These are phyloP conservation scores for Magallana ariakensis DNA, from an alignment of 1,140 invertebrate species.

Conservation along the genomic window DNA sequence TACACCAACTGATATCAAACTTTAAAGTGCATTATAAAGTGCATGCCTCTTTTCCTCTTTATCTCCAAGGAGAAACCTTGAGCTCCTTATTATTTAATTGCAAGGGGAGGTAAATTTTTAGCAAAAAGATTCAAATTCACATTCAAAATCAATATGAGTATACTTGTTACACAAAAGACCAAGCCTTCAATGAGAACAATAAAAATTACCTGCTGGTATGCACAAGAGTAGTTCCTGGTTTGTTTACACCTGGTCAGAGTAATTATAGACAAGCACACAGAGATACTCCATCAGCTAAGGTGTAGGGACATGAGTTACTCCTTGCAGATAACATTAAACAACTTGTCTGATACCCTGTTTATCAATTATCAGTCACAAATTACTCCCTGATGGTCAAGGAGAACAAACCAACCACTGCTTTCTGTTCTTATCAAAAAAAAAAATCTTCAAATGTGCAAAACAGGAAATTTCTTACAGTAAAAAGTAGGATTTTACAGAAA, in stretches of 20 bases:
- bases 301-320: slow-evolving; percentile 1
- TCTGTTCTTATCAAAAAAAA: neutral
- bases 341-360: slow-evolving; percentile 26
- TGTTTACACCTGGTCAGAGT: neutral
- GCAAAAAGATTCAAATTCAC: too few species aligned
- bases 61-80: too few species aligned
- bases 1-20: too few species aligned
- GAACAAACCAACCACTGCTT: neutral
- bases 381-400: neutral
- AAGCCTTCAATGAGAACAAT: neutral
- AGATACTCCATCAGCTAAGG: neutral
- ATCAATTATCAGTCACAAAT: neutral
- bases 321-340: slow-evolving; percentile 6
- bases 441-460: neutral
- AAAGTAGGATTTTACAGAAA: too few species aligned
- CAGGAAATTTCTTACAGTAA: too few species aligned
- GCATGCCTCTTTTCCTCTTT: too few species aligned
- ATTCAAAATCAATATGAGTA: too few species aligned
- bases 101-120: too few species aligned
- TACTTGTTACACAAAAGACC: too few species aligned
- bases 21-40: too few species aligned
- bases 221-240: neutral
- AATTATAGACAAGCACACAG: neutral
- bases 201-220: neutral
- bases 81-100: too few species aligned